These are phyloP conservation scores for Proctacanthus coquilletti DNA, from an alignment of 1,140 invertebrate species.

Conservation along the genomic window DNA sequence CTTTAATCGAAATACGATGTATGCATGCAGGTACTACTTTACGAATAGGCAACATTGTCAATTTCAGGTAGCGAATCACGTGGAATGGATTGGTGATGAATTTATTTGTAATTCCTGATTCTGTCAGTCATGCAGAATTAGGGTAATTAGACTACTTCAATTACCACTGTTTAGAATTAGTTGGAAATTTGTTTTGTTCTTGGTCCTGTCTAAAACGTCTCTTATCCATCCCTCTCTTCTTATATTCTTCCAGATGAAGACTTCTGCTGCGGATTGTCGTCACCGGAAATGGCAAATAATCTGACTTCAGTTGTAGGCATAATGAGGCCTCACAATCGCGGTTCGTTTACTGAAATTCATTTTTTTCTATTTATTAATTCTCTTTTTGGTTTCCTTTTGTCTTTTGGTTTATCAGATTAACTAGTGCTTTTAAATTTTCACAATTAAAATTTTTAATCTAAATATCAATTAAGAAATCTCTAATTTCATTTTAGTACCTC, in stretches of 20 bases:
- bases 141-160: no score
- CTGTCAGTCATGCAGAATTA: no score
- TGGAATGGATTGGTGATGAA: no score
- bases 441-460: no score
- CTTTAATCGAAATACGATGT: no score
- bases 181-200: not conserved
- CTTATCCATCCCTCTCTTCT: not conserved
- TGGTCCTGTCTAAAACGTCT: not conserved
- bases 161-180: no score
- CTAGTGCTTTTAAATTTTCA: not conserved
- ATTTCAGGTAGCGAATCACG: no score
- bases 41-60: no score
- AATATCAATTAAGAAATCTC: no score
- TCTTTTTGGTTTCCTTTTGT: not conserved
- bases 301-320: conserved; percentile 16
- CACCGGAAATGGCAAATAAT: conserved; percentile 46
- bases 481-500: no score
- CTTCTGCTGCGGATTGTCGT: conserved; percentile 67
- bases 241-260: conserved; percentile 68
- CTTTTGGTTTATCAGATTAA: not conserved
- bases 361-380: not conserved
- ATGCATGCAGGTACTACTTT: no score
- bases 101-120: no score
- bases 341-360: conserved; percentile 16
- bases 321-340: conserved; percentile 29